Conservation (phyloP, 2,888 invertebrate genomes). For the Xestia ashworthii region DNA sequence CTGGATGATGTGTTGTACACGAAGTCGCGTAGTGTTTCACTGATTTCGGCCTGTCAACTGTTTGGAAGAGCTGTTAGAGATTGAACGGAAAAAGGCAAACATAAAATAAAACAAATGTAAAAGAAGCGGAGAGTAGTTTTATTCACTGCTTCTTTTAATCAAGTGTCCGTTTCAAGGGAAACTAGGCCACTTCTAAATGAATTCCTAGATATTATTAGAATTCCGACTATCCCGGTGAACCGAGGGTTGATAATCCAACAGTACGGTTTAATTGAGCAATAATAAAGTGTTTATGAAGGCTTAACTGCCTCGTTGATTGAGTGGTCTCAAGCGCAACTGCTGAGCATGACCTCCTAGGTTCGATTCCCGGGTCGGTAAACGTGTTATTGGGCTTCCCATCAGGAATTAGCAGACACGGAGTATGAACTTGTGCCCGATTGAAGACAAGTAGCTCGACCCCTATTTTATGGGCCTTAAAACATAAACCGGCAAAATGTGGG, state of each 20-base stretch:
- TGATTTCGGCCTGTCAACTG: not conserved
- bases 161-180: no score
- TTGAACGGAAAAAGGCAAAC: not conserved
- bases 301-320: not conserved
- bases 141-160: no score
- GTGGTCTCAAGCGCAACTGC: no score
- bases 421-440: no score
- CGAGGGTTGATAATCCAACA: not conserved
- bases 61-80: not conserved
- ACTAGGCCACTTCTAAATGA: not conserved
- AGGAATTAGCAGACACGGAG: no score
- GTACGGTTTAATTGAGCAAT: not conserved
- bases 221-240: not conserved
- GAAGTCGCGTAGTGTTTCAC: constrained; percentile 31
- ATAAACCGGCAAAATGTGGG: no score
- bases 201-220: not conserved
- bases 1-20: constrained; percentile 58
- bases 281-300: not conserved
- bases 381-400: no score
- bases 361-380: no score
- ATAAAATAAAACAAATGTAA: not conserved
- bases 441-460: no score
- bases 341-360: no score
- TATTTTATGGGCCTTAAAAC: no score
- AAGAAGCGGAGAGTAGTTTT: no score